phyloP scores from a whole-genome alignment of 2,888 invertebrate genomes.

The Meghimatium bilineatum region DNA sequence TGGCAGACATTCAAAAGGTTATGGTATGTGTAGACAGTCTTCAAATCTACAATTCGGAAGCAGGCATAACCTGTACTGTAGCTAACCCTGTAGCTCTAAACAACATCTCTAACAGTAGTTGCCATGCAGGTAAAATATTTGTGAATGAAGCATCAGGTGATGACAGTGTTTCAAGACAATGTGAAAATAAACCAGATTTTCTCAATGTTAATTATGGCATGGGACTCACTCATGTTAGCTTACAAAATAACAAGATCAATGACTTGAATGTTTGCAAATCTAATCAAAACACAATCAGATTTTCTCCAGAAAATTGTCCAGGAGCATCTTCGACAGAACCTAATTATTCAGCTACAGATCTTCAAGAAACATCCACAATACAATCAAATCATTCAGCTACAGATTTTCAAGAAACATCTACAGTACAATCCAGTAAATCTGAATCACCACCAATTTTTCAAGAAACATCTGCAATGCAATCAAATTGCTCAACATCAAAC shows the following conservation, averaged over 20 bases:
- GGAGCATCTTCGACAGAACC: not conserved
- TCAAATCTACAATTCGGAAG: not conserved
- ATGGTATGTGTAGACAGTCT: not conserved
- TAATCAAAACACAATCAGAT: not conserved
- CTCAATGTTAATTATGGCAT: not conserved
- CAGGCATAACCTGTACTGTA: no score
- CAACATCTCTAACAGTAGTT: no score
- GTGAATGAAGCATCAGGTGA: not conserved
- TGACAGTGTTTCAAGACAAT: not conserved
- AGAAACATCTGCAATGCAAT: not conserved
- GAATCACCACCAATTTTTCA: not conserved
- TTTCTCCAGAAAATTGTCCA: not conserved
- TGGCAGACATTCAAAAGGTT: not conserved
- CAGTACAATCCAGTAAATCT: not conserved
- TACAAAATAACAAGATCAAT: no score
- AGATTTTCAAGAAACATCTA: not conserved
- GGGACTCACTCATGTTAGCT: not conserved
- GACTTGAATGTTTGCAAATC: not conserved
- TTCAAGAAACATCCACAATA: not conserved
- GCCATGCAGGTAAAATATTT: not conserved
- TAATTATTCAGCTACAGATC: not conserved
- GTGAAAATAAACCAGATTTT: not conserved
- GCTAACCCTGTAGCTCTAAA: not conserved
- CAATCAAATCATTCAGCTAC: not conserved
- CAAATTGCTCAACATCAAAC: not conserved